Conservation (phyloP, 2,888 invertebrate species). For the Epistrophe eligans region DNA sequence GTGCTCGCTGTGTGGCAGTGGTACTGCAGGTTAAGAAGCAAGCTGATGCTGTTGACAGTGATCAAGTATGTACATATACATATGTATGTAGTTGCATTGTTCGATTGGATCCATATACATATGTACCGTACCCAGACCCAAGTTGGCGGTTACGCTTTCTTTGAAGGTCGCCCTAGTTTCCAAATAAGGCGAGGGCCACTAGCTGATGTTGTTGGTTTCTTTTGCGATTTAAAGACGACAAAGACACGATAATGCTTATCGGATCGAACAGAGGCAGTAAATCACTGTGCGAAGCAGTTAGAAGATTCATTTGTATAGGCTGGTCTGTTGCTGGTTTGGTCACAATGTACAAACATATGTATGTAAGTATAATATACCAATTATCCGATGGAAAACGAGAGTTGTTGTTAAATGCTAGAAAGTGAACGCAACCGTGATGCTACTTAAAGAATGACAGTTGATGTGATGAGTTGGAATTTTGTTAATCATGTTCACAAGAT, state of each 20-base stretch:
- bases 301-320: constrained; percentile 50
- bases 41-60: constrained; percentile 57
- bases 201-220: constrained; percentile 23
- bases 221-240: constrained; percentile 6
- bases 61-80: constrained; percentile 48
- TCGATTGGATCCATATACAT: constrained; percentile 25
- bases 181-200: constrained; percentile 63
- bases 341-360: constrained; percentile 30
- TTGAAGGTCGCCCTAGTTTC: constrained; percentile 74
- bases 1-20: background rate
- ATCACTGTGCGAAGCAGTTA: constrained; percentile 51
- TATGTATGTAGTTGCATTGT: constrained; percentile 58
- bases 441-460: constrained; percentile 49
- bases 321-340: constrained; percentile 18
- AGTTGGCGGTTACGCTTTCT: constrained; percentile 70
- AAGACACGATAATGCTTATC: constrained; percentile 50
- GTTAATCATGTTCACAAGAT: background rate
- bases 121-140: background rate
- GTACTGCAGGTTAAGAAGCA: constrained; percentile 52
- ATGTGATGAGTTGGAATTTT: constrained; percentile 23
- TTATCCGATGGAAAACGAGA: constrained; percentile 68
- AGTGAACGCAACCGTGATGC: constrained; percentile 60
- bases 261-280: constrained; percentile 58
- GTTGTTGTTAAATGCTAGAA: constrained; percentile 54
- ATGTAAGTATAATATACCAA: constrained; percentile 21